Evolutionary conservation across 2,113 vertebrate species (phyloP).

Genomic region (Acrocephalus kingi): DNA sequence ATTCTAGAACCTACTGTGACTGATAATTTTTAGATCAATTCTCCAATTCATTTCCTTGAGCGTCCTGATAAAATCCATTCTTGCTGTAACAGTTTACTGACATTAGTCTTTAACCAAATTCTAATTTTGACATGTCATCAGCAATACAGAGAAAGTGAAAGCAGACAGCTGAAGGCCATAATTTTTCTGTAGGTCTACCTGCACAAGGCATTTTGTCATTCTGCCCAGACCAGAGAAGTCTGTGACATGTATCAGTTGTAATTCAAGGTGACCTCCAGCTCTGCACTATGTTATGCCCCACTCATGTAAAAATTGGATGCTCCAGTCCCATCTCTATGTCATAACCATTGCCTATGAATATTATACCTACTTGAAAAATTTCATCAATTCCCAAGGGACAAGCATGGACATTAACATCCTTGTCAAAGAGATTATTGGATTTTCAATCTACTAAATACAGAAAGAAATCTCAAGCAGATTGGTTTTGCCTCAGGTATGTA

Average conservation of each 20-base stretch:
- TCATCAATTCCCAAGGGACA: neutral
- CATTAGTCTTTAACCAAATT: neutral
- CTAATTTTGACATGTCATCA: neutral
- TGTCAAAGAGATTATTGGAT: conserved; percentile 18
- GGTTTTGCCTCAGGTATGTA: neutral
- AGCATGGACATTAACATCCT: neutral
- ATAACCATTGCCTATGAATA: neutral
- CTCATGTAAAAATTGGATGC: neutral
- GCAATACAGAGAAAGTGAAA: neutral
- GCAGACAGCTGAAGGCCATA: neutral
- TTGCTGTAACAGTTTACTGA: neutral
- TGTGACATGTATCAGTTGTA: neutral
- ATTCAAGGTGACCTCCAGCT: conserved; percentile 16
- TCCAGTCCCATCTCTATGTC: neutral
- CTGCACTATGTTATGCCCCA: neutral
- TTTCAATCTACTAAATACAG: neutral
- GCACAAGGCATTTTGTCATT: neutral
- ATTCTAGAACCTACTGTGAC: neutral
- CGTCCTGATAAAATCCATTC: neutral
- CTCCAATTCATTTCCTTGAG: neutral
- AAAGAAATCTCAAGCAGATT: conserved; percentile 4
- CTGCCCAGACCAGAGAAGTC: neutral
- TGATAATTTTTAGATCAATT: neutral
- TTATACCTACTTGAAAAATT: conserved; percentile 5
- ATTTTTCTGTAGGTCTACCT: neutral